Evolutionary conservation across 2,797 vertebrate species (phyloP), one percentile per base, ranked within the genome.

Genomic region (Rhabdomys pumilio): DNA sequence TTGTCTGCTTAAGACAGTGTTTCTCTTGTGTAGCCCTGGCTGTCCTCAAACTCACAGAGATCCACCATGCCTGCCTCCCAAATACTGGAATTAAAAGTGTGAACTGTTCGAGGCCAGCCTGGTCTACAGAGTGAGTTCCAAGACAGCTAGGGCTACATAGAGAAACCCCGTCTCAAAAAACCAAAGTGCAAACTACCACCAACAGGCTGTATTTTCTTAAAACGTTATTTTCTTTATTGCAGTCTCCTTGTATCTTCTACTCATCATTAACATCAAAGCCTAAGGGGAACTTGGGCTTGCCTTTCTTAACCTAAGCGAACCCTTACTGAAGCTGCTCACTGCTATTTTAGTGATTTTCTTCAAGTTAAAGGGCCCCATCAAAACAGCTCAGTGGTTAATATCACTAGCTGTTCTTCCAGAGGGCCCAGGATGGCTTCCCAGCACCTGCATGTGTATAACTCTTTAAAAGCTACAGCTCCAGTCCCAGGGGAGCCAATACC

Each of bases 221-320:
- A 92, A 87, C 29, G 9, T 44, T 65, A 47, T 76, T 89, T 96
- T 80, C 44, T 83, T 72, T 83, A 83, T 38, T 94, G 44, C 4
- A 79, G 4, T 86, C 63, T 95, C 83, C 88, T 93, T 94, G 57
- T 89, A 10, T 22, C 72, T 96, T 77, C 81, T 19, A 90, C 50
- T 79, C 67, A 82, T 92, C 26, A 84, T 47, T 88, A 91, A 85
- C 22, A 75, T 81, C 92, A 93, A 89, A 65, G 53, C 31, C 69
- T 73, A 14, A 94, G 94, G 94, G 87, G 79, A 81, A 15, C n/a
- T 73, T 3, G 26, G 75, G n/a, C 38, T 87, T 19, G 22, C 11
- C 38, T 41, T 83, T 96, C 73, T 89, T 14, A 59, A 85, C 24
- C 67, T 92, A 41, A 19, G n/a, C 76, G 86, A 91, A 80, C 8